A percentile compares a stretch with the other conserved stretches of the same genome.
phyloP scores from a whole-genome alignment of 2,113 vertebrate species.

The Numenius arquata region DNA sequence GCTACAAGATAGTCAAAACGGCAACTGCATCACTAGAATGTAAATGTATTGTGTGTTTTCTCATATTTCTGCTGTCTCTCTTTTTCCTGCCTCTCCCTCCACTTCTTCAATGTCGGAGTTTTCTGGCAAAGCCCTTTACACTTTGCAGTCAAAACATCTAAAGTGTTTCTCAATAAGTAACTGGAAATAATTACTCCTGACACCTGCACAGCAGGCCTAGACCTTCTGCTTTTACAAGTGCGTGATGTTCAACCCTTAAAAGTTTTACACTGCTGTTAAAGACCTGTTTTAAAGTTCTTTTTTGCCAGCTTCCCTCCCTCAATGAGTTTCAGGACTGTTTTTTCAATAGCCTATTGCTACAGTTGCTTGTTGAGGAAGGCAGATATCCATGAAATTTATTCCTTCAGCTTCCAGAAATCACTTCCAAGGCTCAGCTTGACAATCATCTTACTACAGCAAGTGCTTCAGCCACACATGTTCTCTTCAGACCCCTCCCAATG shows the following conservation, averaged over 20 bases:
- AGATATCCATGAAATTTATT: conserved; percentile 41
- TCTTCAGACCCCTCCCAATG: background rate
- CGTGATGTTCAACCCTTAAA: conserved; percentile 37
- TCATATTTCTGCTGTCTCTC: background rate
- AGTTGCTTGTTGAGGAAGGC: conserved; percentile 1
- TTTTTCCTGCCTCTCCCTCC: background rate
- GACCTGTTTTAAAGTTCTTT: conserved; percentile 56
- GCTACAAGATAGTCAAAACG: background rate
- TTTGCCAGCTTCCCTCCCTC: conserved; percentile 39
- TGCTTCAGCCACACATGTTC: background rate
- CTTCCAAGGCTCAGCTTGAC: conserved; percentile 28
- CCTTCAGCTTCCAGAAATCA: conserved; percentile 27
- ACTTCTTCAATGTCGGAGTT: background rate
- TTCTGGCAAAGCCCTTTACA: background rate
- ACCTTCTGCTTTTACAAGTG: conserved; percentile 55
- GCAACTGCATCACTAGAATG: background rate
- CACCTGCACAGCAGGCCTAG: conserved; percentile 57
- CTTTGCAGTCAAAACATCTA: conserved; percentile 14
- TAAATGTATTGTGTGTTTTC: background rate
- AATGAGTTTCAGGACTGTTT: conserved; percentile 28
- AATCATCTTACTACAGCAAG: conserved; percentile 16
- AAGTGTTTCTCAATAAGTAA: conserved; percentile 29
- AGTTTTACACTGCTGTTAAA: conserved; percentile 39
- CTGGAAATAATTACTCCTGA: conserved; percentile 66
- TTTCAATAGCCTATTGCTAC: background rate